Evolutionary conservation across 1,140 invertebrate species (phyloP).

Genomic region (Reticulitermes speratus): DNA sequence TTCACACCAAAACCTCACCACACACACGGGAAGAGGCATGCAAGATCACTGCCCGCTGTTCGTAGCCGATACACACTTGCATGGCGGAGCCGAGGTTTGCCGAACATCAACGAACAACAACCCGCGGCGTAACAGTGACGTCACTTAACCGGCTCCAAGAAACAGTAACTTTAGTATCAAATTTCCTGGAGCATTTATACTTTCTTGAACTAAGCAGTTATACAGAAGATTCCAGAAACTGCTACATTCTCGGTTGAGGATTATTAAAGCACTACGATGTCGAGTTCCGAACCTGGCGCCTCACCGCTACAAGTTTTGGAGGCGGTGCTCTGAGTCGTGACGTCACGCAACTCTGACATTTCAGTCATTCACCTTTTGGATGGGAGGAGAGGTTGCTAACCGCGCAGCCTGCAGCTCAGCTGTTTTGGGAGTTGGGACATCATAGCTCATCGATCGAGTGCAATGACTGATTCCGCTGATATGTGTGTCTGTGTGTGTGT

Average conservation of each 20-base stretch:
- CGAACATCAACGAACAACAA: not conserved
- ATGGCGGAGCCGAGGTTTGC: not conserved
- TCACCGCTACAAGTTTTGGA: not conserved
- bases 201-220: not conserved
- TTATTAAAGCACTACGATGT: not conserved
- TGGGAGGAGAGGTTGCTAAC: conserved; percentile 7
- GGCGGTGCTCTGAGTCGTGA: conserved; percentile 9
- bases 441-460: not conserved
- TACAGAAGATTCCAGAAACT: too few relatives aligned
- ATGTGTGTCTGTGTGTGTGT: not conserved
- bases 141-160: conserved; percentile 2
- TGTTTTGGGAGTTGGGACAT: conserved; percentile 11
- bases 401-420: not conserved
- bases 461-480: not conserved
- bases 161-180: not conserved
- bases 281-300: not conserved
- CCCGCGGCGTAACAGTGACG: conserved; percentile 5
- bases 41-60: conserved; percentile 3
- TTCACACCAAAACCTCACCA: not conserved
- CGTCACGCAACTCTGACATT: conserved; percentile 14
- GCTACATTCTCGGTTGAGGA: too few relatives aligned
- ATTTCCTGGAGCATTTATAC: not conserved
- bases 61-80: conserved; percentile 8
- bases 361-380: conserved; percentile 3
- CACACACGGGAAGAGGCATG: conserved; percentile 3